Base-by-base conservation (phyloP, 2,797 vertebrate species). In the Craterocephalus amniculus region DNA sequence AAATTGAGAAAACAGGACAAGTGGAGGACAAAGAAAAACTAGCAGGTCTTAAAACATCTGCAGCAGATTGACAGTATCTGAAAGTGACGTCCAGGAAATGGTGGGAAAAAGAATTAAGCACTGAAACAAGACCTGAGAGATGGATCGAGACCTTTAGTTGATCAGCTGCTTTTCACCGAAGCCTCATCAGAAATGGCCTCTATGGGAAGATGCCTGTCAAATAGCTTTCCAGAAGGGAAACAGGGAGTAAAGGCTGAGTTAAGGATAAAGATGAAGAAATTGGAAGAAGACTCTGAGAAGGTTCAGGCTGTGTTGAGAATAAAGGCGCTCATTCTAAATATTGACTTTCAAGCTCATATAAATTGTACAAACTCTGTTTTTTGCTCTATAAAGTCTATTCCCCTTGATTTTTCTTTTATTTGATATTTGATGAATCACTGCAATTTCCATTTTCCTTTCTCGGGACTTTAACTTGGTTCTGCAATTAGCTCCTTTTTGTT, bases 401-500 rank as follows among this genome's bases (percentile, higher is more conserved):
- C 8, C 20, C 7, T 20, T 2, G 11, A 3, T n/a, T 45, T 8
- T 48, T 20, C 18, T 9, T 1, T 8, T 10, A 18, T 43, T 43
- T 45, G 9, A n/a, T n/a, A n/a, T n/a, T n/a, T n/a, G 5, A 45
- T 20, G 8, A n/a, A 45, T 40, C 38, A 0, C 14, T 40, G 38
- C 38, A 40, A 16, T 5, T 40, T 40, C 14, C 14, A 45, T 48
- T 7, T 48, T 48, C 8, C 43, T 48, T n/a, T 48, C 18, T 48
- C 20, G 22, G 8, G 43, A 20, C 43, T 14, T 40, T 40, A 4
- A 16, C 38, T 4, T 4, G 16, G 38, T 48, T n/a, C 20, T n/a
- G 6, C 83, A 82, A 89, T 82, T 79, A 76, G 70, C 70, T 83
- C 54, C 48, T 66, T 64, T 87, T 84, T 77, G 74, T 79, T 45